Base-by-base conservation (phyloP, 1,140 invertebrate species). In the Pomacea maculata region DNA sequence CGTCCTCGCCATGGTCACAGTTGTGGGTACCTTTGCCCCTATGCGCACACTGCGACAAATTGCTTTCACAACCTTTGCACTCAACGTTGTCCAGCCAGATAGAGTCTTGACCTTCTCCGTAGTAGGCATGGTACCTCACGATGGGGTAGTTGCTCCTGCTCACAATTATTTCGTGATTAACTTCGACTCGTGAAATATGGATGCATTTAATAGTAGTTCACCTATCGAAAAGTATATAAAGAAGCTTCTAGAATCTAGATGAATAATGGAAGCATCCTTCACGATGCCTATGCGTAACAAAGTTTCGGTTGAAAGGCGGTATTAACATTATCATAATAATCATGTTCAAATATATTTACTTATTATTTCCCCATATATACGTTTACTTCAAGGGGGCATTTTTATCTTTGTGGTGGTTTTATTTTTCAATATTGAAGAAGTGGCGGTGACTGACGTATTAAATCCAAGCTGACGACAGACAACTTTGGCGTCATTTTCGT, bases 1-100 rank as follows among this genome's bases (percentile, higher is more conserved):
- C 76, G 29, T 82, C 81, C 3, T 82, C 81, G 17, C 11, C 19
- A 55, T 82, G 81, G 76, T 79, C 77, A 67, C 81, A 82, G 76
- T 82, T 75, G 57, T 76, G 57, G 29, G 14, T 14, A 11, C 76
- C 81, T 75, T 64, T 57, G 45, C 61, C 76, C 19, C 25, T 14
- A n/a, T 73, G 61, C 3, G 2, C 14, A 45, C 81, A 82, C 34
- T 82, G 29, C 29, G 7, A 52, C 14, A 82, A 34, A 34, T 75
- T 57, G 11, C 6, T 15, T 70, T 82, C 81, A 5, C 21, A 55
- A 14, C 81, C 81, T 25, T 2, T 12, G 34, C 81, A 82, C 11
- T 65, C 34, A 14, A 82, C 29, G 54, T 79, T 67, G 54, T 82
- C 81, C 52, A 78, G 75, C 81, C 81, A 82, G 6, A 82, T 75